Base-by-base conservation (phyloP, 1,140 invertebrate species). In the Chymomyza costata region DNA sequence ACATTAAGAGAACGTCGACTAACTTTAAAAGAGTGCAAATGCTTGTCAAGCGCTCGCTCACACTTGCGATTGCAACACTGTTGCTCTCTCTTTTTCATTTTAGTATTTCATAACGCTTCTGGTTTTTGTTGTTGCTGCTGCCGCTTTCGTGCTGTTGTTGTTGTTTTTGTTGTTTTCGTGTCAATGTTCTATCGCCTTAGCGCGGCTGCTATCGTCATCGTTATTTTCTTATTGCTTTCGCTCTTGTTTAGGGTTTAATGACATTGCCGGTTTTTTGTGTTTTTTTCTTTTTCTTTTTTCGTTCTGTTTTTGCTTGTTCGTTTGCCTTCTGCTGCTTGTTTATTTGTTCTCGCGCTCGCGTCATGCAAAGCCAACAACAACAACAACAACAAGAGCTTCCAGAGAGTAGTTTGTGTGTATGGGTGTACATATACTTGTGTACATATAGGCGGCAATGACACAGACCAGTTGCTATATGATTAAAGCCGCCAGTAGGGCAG, bases 191-290 rank as follows among this genome's bases (percentile, higher is more conserved):
- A 67, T 64, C 64, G 69, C 58, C 59, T 54, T 71, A 34, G 14
- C 35, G 37, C 15, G 14, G 28, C 15, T 31, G 51, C 46, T 37
- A 45, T 44, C 48, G 35, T 38, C 15, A 38, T 38, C 13, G 16
- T 38, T 14, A 46, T 71, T 76, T 57, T 81, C 57, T 82, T 80
- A 61, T 83, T 82, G 64, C 65, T 80, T 76, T 82, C 70, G 64
- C 64, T 74, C 65, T 78, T 81, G 66, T 82, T 71, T 76, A 83
- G 74, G 80, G 81, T 83, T 83, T 83, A 83, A 83, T 83, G 81
- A 83, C 81, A 81, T 81, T 82, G 81, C 70, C 78, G 70, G 76
- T 66, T 70, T 73, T 67, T 65, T 32, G 28, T 15, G 7, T 39
- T 48, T 41, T 32, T 17, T 21, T n/a, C 15, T 58, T 49, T 39